Percentiles rank a stretch among this genome's conserved stretches.
Conservation (phyloP, 2,113 vertebrate species). For the Pelusios castaneus region DNA sequence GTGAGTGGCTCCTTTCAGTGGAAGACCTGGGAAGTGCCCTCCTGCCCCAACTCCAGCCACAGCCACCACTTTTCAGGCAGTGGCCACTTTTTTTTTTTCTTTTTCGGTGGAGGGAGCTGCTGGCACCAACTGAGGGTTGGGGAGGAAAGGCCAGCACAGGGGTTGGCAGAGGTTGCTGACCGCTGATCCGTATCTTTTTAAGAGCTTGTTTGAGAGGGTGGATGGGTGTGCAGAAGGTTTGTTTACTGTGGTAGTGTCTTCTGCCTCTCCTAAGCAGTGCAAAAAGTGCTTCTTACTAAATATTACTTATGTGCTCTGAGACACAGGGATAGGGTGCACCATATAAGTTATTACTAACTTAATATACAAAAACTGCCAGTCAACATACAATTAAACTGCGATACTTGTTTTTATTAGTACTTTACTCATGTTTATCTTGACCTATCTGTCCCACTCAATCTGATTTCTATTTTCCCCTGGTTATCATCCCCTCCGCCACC, state of each 20-base stretch:
- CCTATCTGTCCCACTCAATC: background rate
- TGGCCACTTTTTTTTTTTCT: too few relatives aligned
- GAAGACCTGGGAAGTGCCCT: too few relatives aligned
- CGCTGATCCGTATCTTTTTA: conserved; percentile 31
- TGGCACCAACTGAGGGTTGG: too few relatives aligned
- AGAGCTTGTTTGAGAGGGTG: conserved; percentile 1
- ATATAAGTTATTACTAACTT: conserved; percentile 53
- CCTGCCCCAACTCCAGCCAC: too few relatives aligned
- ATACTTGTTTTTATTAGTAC: background rate
- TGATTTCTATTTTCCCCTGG: background rate
- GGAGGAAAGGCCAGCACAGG: too few relatives aligned
- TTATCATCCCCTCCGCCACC: background rate
- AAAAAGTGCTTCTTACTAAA: background rate
- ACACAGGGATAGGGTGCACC: conserved; percentile 45
- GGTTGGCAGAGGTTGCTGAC: too few relatives aligned
- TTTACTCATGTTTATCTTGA: conserved; percentile 2
- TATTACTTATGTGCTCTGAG: background rate
- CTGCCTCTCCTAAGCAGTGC: background rate
- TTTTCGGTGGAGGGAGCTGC: too few relatives aligned
- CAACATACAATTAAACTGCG: too few relatives aligned
- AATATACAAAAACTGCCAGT: too few relatives aligned
- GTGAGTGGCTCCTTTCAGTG: too few relatives aligned
- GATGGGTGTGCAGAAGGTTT: conserved; percentile 45
- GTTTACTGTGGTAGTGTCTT: background rate
- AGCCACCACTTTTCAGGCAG: too few relatives aligned